A percentile compares a stretch with the other conserved stretches of the same genome.
These are phyloP conservation scores for Malaclemys terrapin DNA, from an alignment of 2,113 vertebrate genomes.

Conservation along the genomic window DNA sequence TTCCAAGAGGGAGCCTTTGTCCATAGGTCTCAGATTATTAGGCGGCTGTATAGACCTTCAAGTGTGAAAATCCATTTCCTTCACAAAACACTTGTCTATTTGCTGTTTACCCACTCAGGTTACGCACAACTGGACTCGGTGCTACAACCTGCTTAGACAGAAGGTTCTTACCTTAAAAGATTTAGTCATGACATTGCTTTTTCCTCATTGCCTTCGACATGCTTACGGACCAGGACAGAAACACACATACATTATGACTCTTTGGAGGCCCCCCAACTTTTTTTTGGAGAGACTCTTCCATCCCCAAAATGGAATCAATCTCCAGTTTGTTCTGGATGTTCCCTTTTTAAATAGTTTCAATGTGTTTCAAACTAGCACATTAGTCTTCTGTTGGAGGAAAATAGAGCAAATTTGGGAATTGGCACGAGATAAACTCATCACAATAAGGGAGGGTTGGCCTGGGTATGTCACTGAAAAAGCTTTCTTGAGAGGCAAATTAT, in stretches of 20 bases:
- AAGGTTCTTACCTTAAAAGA: not conserved
- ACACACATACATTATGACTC: not conserved
- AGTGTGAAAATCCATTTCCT: not conserved
- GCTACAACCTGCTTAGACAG: not conserved
- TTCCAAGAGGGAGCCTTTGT: not conserved
- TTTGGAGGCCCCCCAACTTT: not conserved
- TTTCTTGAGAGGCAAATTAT: not conserved
- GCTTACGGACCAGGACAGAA: not conserved
- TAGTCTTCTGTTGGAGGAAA: not conserved
- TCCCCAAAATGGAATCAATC: not conserved
- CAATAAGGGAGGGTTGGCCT: not conserved
- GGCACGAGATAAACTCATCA: not conserved
- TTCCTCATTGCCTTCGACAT: not conserved
- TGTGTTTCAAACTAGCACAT: accelerated
- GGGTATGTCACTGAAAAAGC: accelerated
- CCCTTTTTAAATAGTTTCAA: not conserved
- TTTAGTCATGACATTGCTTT: not conserved
- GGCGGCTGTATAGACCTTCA: not conserved
- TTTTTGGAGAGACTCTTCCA: not conserved
- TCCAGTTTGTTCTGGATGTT: not conserved
- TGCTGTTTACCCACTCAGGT: not conserved
- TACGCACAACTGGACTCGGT: not conserved
- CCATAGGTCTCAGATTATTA: not conserved
- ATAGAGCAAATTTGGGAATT: not conserved
- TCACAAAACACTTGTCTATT: not conserved